Conservation (phyloP, 2,888 invertebrate genomes). For the Urechis unicinctus region DNA sequence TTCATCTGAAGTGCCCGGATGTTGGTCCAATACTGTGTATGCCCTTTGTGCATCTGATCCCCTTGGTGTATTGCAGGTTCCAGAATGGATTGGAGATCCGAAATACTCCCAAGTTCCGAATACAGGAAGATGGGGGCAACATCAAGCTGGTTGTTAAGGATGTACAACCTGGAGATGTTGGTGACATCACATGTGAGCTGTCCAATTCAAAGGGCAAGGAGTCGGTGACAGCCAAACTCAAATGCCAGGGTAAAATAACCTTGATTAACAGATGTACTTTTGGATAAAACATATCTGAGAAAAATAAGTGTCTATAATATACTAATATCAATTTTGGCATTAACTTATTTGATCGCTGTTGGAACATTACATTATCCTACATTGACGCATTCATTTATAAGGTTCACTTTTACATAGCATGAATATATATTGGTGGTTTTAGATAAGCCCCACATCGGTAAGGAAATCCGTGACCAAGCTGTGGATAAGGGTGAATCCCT, state of each 20-base stretch:
- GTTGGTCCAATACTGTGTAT: too few species aligned
- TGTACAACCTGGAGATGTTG: slow-evolving; percentile 83
- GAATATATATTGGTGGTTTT: slow-evolving; percentile 15
- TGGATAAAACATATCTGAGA: neutral
- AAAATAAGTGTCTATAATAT: neutral
- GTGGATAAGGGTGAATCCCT: slow-evolving; percentile 92
- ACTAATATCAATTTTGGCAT: neutral
- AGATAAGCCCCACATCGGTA: slow-evolving; percentile 86
- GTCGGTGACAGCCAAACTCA: slow-evolving; percentile 66
- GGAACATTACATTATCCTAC: neutral
- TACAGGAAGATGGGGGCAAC: slow-evolving; percentile 63
- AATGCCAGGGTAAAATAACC: slow-evolving; percentile 18
- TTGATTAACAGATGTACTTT: neutral
- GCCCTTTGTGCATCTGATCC: too few species aligned
- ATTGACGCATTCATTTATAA: too few species aligned
- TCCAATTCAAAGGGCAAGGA: slow-evolving; percentile 87
- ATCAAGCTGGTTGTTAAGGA: slow-evolving; percentile 83
- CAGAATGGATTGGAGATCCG: slow-evolving; percentile 45
- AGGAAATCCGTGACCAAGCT: slow-evolving; percentile 81
- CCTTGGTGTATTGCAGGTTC: slow-evolving; percentile 44
- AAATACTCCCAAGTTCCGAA: slow-evolving; percentile 58
- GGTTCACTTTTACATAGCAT: too few species aligned
- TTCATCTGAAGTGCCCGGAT: too few species aligned
- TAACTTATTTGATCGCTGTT: neutral
- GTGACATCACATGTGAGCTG: slow-evolving; percentile 93